These are phyloP conservation scores for Atractosteus spatula DNA, from an alignment of 2,113 vertebrate genomes.

Conservation along the genomic window DNA sequence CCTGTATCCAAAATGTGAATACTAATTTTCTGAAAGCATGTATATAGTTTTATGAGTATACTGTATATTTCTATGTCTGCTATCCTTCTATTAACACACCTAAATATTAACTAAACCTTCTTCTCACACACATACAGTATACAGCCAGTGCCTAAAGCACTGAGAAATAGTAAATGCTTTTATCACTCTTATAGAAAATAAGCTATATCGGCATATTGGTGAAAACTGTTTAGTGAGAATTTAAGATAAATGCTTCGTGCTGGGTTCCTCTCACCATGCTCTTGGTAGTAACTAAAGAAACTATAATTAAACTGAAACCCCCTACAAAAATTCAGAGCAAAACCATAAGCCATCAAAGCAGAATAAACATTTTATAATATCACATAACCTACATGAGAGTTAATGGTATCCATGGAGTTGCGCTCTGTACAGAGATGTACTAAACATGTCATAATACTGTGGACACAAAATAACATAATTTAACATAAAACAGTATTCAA, in stretches of 20 bases:
- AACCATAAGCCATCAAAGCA: too few species aligned
- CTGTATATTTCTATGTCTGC: slow-evolving; percentile 37
- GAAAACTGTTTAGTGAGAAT: slow-evolving; percentile 32
- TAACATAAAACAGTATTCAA: too few species aligned
- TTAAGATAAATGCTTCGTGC: slow-evolving; percentile 37
- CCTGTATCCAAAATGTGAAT: too few species aligned
- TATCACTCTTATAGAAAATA: slow-evolving; percentile 27
- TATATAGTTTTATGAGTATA: too few species aligned
- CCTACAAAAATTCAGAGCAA: neutral
- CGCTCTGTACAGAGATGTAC: too few species aligned
- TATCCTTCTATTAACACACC: slow-evolving; percentile 29
- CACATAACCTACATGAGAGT: too few species aligned
- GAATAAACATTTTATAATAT: too few species aligned
- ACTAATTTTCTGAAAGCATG: too few species aligned
- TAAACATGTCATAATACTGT: too few species aligned
- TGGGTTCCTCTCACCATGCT: slow-evolving; percentile 20
- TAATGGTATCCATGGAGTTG: too few species aligned
- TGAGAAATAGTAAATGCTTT: slow-evolving; percentile 26
- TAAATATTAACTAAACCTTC: slow-evolving; percentile 23
- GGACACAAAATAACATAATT: too few species aligned
- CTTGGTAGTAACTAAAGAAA: slow-evolving; percentile 7
- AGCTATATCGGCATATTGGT: slow-evolving; percentile 15
- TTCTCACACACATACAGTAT: slow-evolving; percentile 21
- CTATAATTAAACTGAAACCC: neutral
- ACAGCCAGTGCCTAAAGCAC: slow-evolving; percentile 22